A percentile compares a stretch with the other conserved stretches of the same genome.
Evolutionary conservation across 2,113 vertebrate species (phyloP).

Genomic region (Cephalopholis sonnerati): DNA sequence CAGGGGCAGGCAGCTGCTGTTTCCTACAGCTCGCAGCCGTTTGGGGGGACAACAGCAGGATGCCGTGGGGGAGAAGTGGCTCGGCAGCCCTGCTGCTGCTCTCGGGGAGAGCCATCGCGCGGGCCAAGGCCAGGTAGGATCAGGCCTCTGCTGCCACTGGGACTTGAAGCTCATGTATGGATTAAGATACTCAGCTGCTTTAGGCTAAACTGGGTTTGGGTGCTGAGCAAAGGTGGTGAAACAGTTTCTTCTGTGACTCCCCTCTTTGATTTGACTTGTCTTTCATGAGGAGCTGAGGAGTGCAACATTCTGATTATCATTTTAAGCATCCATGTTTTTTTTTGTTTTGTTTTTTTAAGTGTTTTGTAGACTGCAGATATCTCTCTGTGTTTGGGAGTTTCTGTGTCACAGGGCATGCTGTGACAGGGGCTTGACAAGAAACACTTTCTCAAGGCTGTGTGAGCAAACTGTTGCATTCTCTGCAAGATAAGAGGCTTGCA

Average conservation of each 20-base stretch:
- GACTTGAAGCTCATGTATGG: slow-evolving; percentile 16
- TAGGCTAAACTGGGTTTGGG: background rate
- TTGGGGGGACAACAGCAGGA: slow-evolving; percentile 73
- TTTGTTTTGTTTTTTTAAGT: background rate
- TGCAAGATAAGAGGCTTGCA: slow-evolving; percentile 74
- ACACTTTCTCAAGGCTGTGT: slow-evolving; percentile 40
- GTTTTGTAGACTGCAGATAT: background rate
- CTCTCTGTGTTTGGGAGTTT: background rate
- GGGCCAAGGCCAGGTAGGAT: slow-evolving; percentile 81
- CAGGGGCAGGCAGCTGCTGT: slow-evolving; percentile 80
- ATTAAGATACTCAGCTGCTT: slow-evolving; percentile 3
- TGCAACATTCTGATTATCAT: background rate
- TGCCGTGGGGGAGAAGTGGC: slow-evolving; percentile 82
- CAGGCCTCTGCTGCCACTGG: slow-evolving; percentile 2
- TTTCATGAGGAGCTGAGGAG: background rate
- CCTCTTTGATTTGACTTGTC: background rate
- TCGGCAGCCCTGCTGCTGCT: slow-evolving; percentile 67
- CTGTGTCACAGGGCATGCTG: background rate
- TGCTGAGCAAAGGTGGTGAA: background rate
- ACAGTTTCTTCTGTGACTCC: background rate
- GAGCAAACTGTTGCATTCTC: slow-evolving; percentile 60
- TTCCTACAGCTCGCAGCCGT: slow-evolving; percentile 75
- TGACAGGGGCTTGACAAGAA: slow-evolving; percentile 27
- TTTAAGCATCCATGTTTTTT: background rate
- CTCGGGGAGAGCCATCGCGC: slow-evolving; percentile 61